A percentile compares a stretch with the other conserved stretches of the same genome.
Evolutionary conservation across 2,797 vertebrate genomes (phyloP).

Genomic region (Pseudomugil gertrudae): DNA sequence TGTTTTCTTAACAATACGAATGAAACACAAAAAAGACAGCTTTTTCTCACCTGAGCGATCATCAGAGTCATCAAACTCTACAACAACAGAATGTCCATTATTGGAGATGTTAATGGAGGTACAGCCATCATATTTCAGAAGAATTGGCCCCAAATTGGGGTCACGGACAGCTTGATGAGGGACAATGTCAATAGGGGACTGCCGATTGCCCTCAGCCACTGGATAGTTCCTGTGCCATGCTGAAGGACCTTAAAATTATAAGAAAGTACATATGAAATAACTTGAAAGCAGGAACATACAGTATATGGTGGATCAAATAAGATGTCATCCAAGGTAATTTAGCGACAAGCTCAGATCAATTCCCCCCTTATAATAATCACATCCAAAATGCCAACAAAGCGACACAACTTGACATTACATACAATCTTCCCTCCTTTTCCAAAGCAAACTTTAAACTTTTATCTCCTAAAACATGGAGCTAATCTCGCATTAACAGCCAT

Average conservation of each 20-base stretch:
- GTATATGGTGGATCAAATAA: not conserved
- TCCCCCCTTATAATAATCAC: not conserved
- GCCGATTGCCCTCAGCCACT: conserved; percentile 88
- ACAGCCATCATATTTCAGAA: conserved; percentile 88
- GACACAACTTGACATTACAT: not conserved
- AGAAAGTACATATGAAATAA: not conserved
- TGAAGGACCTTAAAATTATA: conserved; percentile 83
- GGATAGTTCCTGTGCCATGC: conserved; percentile 91
- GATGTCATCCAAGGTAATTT: not conserved
- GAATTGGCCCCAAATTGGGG: conserved; percentile 81
- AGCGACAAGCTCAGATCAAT: not conserved
- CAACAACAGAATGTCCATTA: conserved; percentile 93
- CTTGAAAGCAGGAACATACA: not conserved
- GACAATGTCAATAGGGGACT: conserved; percentile 94
- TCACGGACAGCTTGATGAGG: conserved; percentile 86
- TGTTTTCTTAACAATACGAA: not conserved
- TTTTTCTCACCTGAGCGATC: conserved; percentile 87
- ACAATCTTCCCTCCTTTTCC: not conserved
- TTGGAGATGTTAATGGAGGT: conserved; percentile 90
- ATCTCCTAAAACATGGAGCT: conserved; percentile 57
- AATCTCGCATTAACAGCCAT: conserved; percentile 74
- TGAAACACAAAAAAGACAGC: not conserved
- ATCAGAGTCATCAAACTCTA: conserved; percentile 92
- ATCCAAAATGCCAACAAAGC: not conserved
- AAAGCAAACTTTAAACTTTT: conserved; percentile 23